Evolutionary conservation across 2,797 vertebrate genomes (phyloP).

Genomic region (Myripristis murdjan): DNA sequence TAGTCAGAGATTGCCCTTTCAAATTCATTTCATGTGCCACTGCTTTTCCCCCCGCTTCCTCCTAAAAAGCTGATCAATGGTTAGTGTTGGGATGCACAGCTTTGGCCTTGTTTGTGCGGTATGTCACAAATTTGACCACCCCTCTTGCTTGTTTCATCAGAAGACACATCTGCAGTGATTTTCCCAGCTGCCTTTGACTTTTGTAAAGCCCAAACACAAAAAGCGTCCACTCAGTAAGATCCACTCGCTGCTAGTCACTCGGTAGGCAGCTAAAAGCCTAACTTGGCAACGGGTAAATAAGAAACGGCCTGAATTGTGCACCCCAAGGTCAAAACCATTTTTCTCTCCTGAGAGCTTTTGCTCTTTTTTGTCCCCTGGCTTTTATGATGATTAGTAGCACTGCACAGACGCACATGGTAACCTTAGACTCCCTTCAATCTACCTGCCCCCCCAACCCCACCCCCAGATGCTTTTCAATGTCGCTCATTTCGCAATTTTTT

Average conservation of each 20-base stretch:
- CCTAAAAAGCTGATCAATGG: slow-evolving; percentile 47
- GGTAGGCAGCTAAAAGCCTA: slow-evolving; percentile 72
- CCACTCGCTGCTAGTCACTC: slow-evolving; percentile 63
- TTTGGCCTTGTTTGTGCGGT: slow-evolving; percentile 62
- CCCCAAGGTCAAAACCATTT: slow-evolving; percentile 82
- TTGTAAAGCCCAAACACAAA: slow-evolving; percentile 45
- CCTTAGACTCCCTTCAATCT: slow-evolving; percentile 68
- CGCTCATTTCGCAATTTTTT: slow-evolving; percentile 74
- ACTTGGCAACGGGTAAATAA: slow-evolving; percentile 74
- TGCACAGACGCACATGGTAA: slow-evolving; percentile 74
- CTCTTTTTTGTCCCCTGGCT: slow-evolving; percentile 69
- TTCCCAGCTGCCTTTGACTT: slow-evolving; percentile 51
- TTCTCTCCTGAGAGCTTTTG: slow-evolving; percentile 77
- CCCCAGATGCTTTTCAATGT: slow-evolving; percentile 83
- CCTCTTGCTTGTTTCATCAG: slow-evolving; percentile 50
- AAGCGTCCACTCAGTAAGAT: slow-evolving; percentile 54
- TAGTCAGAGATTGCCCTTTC: slow-evolving; percentile 74
- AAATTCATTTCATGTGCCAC: slow-evolving; percentile 77
- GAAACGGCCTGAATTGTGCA: slow-evolving; percentile 81
- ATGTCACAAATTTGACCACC: slow-evolving; percentile 29
- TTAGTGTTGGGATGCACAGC: slow-evolving; percentile 79
- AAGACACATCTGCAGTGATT: slow-evolving; percentile 43
- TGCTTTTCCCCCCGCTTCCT: slow-evolving; percentile 50
- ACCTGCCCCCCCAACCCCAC: too few relatives aligned
- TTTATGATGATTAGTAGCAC: slow-evolving; percentile 80